phyloP scores from a whole-genome alignment of 2,888 invertebrate genomes.

The Parthenolecanium corni region DNA sequence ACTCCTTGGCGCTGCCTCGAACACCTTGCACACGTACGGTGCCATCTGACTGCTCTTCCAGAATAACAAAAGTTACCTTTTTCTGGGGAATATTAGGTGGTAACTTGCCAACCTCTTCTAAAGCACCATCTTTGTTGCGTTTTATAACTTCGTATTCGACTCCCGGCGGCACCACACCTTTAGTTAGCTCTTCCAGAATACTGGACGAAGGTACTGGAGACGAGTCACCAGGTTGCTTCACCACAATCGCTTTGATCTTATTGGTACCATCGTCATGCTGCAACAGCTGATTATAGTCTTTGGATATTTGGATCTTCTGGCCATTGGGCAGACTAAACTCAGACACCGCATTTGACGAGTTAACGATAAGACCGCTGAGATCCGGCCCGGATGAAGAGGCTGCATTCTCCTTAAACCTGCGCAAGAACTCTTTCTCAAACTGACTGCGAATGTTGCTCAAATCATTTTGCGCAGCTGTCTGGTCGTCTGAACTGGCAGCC shows the following conservation, averaged over 20 bases:
- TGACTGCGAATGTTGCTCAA: neutral
- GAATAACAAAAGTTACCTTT: conserved; percentile 73
- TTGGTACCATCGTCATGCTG: conserved; percentile 20
- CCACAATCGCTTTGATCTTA: conserved; percentile 34
- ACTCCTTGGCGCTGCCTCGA: conserved; percentile 60
- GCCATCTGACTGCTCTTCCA: conserved; percentile 76
- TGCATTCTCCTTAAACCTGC: conserved; percentile 4
- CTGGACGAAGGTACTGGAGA: conserved; percentile 43
- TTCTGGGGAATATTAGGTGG: conserved; percentile 53
- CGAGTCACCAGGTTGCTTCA: conserved; percentile 38
- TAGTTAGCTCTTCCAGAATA: conserved; percentile 64
- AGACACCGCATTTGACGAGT: conserved; percentile 4
- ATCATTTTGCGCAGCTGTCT: conserved; percentile 23
- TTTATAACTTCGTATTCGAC: conserved; percentile 71
- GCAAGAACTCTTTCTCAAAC: neutral
- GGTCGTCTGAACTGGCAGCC: conserved; percentile 6
- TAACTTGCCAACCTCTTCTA: conserved; percentile 53
- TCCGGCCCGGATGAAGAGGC: neutral
- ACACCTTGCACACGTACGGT: conserved; percentile 75
- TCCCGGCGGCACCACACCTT: conserved; percentile 64
- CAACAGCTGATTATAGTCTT: conserved; percentile 22
- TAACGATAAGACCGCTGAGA: conserved; percentile 34
- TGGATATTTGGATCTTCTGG: conserved; percentile 35
- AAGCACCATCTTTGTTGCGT: conserved; percentile 58
- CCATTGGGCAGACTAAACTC: conserved; percentile 36